Base-by-base conservation (phyloP, 2,113 vertebrate genomes). In the Archocentrus centrarchus region DNA sequence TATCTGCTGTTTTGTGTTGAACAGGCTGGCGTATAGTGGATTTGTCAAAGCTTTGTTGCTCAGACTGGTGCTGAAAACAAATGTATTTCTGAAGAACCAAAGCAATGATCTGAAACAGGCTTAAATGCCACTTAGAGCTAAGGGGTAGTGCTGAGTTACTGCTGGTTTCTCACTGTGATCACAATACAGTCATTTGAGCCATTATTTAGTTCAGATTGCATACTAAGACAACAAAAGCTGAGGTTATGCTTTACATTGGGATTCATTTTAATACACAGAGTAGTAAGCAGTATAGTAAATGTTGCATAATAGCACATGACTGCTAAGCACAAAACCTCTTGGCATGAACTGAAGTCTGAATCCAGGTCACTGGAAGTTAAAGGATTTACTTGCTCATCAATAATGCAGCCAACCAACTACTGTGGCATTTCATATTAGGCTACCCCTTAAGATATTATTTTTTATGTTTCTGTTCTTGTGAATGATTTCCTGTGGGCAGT, bases 61-160 rank as follows among this genome's bases (percentile, higher is more conserved):
- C 27, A 30, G 20, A 73, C 27, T 55, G 68, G 3, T 32, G 27
- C 47, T 55, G 20, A 35, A 73, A 73, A 73, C 27, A 32, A 30
- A 30, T 32, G 24, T 73, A 73, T 53, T 73, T 32, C 47, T n/a
- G 68, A 55, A 32, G 47, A 73, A 35, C 44, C 53, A n/a, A 73
- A 73, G 68, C 68, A 32, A 55, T 73, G 68, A 55, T 18, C 68
- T 55, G 27, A 55, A 73, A 73, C 11, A 35, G 47, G 18, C 47
- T 73, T 53, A 73, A 73, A 73, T 73, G 68, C 68, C 68, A 73
- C 47, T 55, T 55, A 32, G 47, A 73, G 27, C 68, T 73, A 53
- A 11, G 6, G 47, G 66, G 20, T 27, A 53, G 47, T 53, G 47
- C 47, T 6, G 30, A n/a, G 27, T 32, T 32, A 32, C 47, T n/a